Evolutionary conservation across 1,140 invertebrate species (phyloP).

Genomic region (Drosophila truncata): DNA sequence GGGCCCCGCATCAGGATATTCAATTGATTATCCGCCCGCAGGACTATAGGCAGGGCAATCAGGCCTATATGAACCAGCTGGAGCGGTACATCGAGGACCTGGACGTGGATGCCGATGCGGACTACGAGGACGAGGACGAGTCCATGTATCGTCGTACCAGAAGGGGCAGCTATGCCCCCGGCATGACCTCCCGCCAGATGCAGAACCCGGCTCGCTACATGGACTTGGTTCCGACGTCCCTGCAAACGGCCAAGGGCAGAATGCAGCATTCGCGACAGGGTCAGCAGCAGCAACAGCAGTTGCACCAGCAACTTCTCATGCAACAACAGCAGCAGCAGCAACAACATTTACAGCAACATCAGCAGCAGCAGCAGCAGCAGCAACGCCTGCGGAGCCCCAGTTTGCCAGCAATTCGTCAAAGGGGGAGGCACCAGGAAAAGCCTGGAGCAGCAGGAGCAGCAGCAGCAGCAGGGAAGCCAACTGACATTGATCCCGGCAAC

Average conservation of each 20-base stretch:
- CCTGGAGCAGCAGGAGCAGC: constrained; percentile 32
- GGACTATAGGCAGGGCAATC: constrained; percentile 40
- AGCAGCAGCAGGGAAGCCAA: constrained; percentile 29
- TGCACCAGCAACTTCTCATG: constrained; percentile 56
- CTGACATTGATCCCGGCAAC: constrained; percentile 73
- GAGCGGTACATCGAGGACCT: constrained; percentile 75
- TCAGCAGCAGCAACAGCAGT: constrained; percentile 19
- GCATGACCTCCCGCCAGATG: constrained; percentile 63
- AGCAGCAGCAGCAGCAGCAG: constrained; percentile 34
- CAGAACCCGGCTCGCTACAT: constrained; percentile 62
- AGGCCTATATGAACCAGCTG: constrained; percentile 71
- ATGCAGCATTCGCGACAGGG: constrained; percentile 62
- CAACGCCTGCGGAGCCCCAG: constrained; percentile 80
- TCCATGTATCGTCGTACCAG: constrained; percentile 56
- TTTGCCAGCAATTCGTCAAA: constrained; percentile 77
- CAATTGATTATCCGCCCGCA: constrained; percentile 47
- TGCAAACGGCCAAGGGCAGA: constrained; percentile 80
- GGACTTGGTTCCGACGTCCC: constrained; percentile 63
- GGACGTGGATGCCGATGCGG: constrained; percentile 63
- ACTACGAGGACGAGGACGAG: constrained; percentile 70
- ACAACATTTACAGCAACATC: constrained; percentile 19
- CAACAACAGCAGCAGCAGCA: constrained; percentile 23
- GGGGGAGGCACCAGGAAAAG: constrained; percentile 54
- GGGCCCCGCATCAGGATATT: constrained; percentile 33
- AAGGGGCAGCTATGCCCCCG: constrained; percentile 69